These are phyloP conservation scores for Pocota personata DNA, from an alignment of 2,888 invertebrate genomes.

Conservation along the genomic window DNA sequence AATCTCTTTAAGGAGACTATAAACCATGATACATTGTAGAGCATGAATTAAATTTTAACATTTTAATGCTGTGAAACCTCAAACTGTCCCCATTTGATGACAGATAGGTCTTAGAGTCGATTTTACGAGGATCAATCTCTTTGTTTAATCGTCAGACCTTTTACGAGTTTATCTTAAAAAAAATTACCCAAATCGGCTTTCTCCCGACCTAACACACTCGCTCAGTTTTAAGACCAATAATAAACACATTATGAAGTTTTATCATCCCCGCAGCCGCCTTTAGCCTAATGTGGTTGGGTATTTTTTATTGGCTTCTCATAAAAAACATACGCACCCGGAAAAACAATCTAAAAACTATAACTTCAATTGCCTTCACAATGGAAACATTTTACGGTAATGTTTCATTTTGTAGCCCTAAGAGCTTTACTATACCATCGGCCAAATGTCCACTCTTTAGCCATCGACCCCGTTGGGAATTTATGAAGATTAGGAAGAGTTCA, in stretches of 20 bases:
- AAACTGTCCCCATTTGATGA: slow-evolving; percentile 17
- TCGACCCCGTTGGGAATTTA: slow-evolving; percentile 1
- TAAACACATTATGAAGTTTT: slow-evolving; percentile 40
- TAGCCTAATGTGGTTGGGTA: background rate
- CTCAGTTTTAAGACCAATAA: slow-evolving; percentile 25
- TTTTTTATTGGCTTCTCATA: slow-evolving; percentile 28
- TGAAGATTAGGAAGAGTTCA: slow-evolving; percentile 14
- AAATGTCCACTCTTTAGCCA: background rate
- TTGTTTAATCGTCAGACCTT: slow-evolving; percentile 23
- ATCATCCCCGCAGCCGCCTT: background rate
- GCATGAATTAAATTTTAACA: background rate
- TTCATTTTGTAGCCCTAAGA: slow-evolving; percentile 25
- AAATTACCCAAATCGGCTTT: background rate
- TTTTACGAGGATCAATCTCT: slow-evolving; percentile 19
- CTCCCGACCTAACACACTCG: background rate
- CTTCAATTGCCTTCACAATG: slow-evolving; percentile 25
- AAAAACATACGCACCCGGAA: slow-evolving; percentile 19
- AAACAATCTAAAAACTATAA: slow-evolving; percentile 44
- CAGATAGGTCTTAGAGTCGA: background rate
- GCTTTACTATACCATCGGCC: background rate
- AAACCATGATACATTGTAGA: background rate
- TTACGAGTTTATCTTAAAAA: slow-evolving; percentile 9
- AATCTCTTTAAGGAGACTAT: background rate
- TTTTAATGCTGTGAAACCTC: slow-evolving; percentile 9
- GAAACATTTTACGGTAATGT: slow-evolving; percentile 22